These are phyloP conservation scores for Coenonympha arcania DNA, from an alignment of 2,888 invertebrate species.

Conservation along the genomic window DNA sequence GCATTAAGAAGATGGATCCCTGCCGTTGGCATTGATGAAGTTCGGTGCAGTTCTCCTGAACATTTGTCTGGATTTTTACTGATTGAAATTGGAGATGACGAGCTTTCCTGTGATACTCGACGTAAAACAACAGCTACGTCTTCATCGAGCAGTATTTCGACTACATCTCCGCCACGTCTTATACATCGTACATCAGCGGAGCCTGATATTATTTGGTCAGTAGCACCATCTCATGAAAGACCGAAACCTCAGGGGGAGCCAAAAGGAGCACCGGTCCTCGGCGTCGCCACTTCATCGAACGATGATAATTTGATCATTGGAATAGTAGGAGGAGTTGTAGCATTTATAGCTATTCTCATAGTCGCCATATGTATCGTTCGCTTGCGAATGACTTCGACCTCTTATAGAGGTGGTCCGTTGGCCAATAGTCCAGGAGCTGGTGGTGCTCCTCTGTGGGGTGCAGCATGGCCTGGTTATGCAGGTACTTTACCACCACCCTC, in stretches of 20 bases:
- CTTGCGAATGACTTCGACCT: conserved; percentile 78
- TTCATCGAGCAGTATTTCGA: conserved; percentile 57
- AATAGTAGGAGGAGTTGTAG: conserved; percentile 94
- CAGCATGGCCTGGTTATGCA: conserved; percentile 73
- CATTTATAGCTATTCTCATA: conserved; percentile 89
- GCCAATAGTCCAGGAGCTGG: conserved; percentile 77
- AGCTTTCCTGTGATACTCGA: conserved; percentile 83
- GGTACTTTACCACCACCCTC: conserved; percentile 76
- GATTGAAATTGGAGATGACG: conserved; percentile 84
- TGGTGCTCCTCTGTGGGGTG: conserved; percentile 75
- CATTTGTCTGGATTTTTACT: conserved; percentile 79
- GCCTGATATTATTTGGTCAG: conserved; percentile 92
- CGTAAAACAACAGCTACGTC: conserved; percentile 68
- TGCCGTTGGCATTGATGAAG: conserved; percentile 74
- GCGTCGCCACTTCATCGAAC: conserved; percentile 79
- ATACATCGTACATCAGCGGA: conserved; percentile 79
- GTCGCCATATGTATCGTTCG: conserved; percentile 92
- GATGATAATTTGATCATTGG: conserved; percentile 95
- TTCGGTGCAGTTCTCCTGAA: conserved; percentile 80
- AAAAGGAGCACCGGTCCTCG: conserved; percentile 74
- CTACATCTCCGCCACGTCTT: conserved; percentile 66
- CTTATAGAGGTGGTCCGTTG: conserved; percentile 80
- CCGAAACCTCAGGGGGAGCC: conserved; percentile 73
- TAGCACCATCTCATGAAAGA: conserved; percentile 80
- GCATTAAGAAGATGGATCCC: conserved; percentile 86